A percentile compares a stretch with the other conserved stretches of the same genome.
phyloP scores from a whole-genome alignment of 92 coral and sea anemone species.

The Virgularia gustaviana region DNA sequence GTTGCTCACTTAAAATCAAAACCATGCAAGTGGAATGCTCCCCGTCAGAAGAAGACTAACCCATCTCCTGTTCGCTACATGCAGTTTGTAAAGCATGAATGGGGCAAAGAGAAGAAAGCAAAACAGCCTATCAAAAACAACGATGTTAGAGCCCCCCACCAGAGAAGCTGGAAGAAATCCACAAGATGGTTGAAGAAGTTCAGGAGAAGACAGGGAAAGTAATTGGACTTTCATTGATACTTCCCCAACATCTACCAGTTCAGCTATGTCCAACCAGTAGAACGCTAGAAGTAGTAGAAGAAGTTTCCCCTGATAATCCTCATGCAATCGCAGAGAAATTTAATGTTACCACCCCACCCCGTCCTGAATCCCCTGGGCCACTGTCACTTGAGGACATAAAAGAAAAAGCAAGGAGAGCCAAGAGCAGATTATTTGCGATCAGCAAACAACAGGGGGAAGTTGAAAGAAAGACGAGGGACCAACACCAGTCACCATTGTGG shows the following conservation, averaged over 20 bases:
- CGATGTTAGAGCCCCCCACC: background rate
- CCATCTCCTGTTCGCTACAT: background rate
- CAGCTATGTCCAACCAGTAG: background rate
- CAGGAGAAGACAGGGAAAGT: background rate
- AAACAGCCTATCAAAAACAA: background rate
- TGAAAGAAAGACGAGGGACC: conserved; percentile 16
- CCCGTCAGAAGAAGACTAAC: background rate
- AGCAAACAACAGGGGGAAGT: conserved; percentile 17
- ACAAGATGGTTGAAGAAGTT: background rate
- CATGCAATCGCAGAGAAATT: background rate
- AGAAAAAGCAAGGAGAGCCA: conserved; percentile 23
- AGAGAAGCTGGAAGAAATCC: background rate
- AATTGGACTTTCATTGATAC: no score
- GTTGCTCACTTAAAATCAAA: no score
- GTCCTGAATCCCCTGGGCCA: background rate
- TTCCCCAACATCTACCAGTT: conserved; percentile 6
- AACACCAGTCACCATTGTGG: conserved; percentile 1
- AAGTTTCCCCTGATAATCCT: background rate
- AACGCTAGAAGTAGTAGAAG: background rate
- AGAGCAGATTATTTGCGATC: conserved; percentile 30
- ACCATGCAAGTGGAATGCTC: background rate
- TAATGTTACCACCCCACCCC: background rate
- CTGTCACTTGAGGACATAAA: no score
- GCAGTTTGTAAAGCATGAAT: background rate
- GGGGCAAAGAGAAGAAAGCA: background rate